Conservation (phyloP, 2,113 vertebrate genomes). For the Cheilinus undulatus region DNA sequence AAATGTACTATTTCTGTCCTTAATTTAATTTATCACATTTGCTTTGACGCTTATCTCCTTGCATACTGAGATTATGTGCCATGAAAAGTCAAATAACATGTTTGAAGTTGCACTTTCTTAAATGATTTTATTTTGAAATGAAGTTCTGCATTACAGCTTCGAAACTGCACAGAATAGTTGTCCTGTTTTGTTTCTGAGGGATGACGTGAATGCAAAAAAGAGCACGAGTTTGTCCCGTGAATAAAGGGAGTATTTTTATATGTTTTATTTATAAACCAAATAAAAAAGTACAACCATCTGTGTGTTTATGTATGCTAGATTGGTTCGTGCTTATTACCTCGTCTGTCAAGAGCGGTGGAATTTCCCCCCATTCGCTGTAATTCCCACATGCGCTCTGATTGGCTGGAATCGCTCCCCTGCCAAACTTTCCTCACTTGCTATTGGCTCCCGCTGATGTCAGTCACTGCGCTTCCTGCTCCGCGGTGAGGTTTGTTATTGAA, state of each 20-base stretch:
- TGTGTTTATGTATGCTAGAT: not conserved
- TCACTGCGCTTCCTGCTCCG: constrained; percentile 73
- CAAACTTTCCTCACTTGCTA: constrained; percentile 27
- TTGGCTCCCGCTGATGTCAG: constrained; percentile 61
- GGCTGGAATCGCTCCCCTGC: not conserved
- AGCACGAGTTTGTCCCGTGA: not conserved
- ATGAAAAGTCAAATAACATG: constrained; percentile 31
- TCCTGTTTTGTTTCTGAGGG: constrained; percentile 6
- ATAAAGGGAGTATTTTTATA: constrained; percentile 47
- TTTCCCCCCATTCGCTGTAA: constrained; percentile 67
- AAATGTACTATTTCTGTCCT: no score
- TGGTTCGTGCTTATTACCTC: constrained; percentile 1
- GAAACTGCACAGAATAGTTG: not conserved
- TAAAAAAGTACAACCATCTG: not conserved
- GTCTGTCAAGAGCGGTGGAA: constrained; percentile 60
- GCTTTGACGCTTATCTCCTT: no score
- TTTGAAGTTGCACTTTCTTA: constrained; percentile 60
- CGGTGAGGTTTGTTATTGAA: constrained; percentile 57
- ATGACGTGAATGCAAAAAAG: constrained; percentile 33
- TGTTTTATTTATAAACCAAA: constrained; percentile 71
- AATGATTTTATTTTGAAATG: constrained; percentile 10
- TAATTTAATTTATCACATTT: no score
- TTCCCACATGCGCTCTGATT: constrained; percentile 47
- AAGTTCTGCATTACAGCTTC: not conserved
- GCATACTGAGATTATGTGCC: no score